Evolutionary conservation across 2,113 vertebrate species (phyloP).

Genomic region (Salvelinus sp.): DNA sequence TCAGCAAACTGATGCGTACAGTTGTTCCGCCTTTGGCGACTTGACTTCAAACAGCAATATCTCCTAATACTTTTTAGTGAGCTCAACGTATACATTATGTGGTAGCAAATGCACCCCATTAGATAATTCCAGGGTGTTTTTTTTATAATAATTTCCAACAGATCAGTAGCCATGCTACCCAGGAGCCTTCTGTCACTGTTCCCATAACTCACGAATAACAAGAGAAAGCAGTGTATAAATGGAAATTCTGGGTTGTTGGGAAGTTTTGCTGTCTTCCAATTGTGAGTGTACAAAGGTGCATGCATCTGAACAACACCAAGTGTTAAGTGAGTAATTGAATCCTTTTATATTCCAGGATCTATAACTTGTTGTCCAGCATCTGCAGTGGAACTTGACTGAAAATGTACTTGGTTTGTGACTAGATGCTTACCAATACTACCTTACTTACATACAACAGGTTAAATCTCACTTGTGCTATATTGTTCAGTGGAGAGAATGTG

Average conservation of each 20-base stretch:
- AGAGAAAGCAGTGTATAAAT: background rate
- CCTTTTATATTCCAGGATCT: conserved; percentile 52
- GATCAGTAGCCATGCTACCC: no score
- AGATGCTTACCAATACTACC: conserved; percentile 50
- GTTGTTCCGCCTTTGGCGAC: background rate
- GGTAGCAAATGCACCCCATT: background rate
- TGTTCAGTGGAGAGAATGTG: conserved; percentile 57
- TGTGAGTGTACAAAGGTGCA: conserved; percentile 68
- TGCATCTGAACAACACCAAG: conserved; percentile 53
- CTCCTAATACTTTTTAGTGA: background rate
- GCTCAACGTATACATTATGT: background rate
- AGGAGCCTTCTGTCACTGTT: no score
- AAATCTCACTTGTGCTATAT: conserved; percentile 45
- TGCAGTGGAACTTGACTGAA: conserved; percentile 36
- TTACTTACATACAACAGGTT: conserved; percentile 42
- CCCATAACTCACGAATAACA: background rate
- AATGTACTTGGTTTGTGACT: conserved; percentile 53
- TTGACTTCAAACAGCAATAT: background rate
- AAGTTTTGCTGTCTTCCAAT: conserved; percentile 57
- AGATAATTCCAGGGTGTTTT: background rate
- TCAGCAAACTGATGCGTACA: conserved; percentile 27
- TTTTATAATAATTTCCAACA: no score
- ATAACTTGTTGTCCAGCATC: conserved; percentile 51
- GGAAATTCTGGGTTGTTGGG: background rate
- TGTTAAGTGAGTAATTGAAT: conserved; percentile 55